These are phyloP conservation scores for Neodiprion lecontei DNA, from an alignment of 1,140 invertebrate species.

Conservation along the genomic window DNA sequence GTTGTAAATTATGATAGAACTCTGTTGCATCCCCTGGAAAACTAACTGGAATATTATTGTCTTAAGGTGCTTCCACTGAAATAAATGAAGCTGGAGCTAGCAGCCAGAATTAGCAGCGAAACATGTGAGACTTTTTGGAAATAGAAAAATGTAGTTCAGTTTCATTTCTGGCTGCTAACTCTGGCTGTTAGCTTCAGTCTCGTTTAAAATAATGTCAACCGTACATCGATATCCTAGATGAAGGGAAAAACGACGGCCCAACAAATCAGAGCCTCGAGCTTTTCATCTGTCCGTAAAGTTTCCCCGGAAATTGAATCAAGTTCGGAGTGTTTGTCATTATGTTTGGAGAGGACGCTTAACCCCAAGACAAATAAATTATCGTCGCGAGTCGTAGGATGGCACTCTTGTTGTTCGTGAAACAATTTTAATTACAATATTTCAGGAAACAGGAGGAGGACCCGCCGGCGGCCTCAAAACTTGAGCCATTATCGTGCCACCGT, in stretches of 20 bases:
- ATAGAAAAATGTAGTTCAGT: no score
- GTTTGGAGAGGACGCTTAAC: neutral
- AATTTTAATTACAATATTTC: slow-evolving; percentile 47
- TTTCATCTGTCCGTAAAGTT: no score
- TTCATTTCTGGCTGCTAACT: no score
- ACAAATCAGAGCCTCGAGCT: no score
- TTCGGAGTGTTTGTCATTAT: neutral
- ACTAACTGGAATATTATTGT: neutral
- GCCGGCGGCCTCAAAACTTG: slow-evolving; percentile 35
- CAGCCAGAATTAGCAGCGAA: no score
- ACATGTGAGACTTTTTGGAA: no score
- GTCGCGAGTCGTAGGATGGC: neutral
- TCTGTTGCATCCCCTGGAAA: neutral
- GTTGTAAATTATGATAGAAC: neutral
- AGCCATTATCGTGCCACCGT: slow-evolving; percentile 31
- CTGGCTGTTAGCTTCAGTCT: no score
- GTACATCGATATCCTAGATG: no score
- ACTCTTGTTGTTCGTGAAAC: slow-evolving; percentile 22
- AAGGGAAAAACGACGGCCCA: no score
- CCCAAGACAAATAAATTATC: neutral
- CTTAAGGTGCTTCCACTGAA: no score
- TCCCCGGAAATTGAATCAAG: neutral
- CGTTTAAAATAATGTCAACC: no score
- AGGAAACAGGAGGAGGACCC: slow-evolving; percentile 11
- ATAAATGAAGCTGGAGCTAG: no score